Conservation (phyloP, 2,797 vertebrate genomes). For the Taeniopygia guttata region DNA sequence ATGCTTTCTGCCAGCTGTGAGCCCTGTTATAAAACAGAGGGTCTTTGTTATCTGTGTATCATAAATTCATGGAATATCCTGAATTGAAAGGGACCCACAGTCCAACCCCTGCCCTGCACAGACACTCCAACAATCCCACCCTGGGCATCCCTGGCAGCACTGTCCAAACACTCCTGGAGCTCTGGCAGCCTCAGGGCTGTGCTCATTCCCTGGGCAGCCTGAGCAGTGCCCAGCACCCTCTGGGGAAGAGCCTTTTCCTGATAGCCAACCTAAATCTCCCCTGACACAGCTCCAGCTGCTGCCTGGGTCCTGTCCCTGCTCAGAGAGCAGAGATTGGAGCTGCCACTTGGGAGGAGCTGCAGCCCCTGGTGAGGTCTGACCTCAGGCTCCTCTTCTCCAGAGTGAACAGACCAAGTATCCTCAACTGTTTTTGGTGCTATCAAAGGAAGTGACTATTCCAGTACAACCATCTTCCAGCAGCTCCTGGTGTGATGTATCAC, state of each 20-base stretch:
- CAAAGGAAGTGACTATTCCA: not conserved
- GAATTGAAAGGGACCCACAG: not conserved
- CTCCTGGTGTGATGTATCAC: not conserved
- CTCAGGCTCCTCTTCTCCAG: not conserved
- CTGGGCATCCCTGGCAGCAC: fast-evolving
- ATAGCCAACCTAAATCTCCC: fast-evolving
- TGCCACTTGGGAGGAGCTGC: not conserved
- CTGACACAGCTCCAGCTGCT: not conserved
- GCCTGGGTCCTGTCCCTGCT: not conserved
- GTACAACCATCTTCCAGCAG: not conserved
- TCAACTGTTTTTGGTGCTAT: not conserved
- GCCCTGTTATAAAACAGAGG: not conserved
- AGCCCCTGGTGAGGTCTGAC: not conserved
- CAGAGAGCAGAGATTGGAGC: not conserved
- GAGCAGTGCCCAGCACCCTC: not conserved
- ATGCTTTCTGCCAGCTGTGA: not conserved
- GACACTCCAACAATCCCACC: not conserved
- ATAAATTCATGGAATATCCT: not conserved
- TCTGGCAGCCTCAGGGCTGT: fast-evolving
- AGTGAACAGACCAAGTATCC: not conserved
- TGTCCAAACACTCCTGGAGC: not conserved
- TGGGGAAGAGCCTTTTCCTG: not conserved
- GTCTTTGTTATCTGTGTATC: not conserved
- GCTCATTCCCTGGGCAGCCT: not conserved
- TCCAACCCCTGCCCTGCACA: not conserved